These are phyloP conservation scores for Benthosema pterotum DNA, from an alignment of 2,797 vertebrate genomes.

Conservation along the genomic window DNA sequence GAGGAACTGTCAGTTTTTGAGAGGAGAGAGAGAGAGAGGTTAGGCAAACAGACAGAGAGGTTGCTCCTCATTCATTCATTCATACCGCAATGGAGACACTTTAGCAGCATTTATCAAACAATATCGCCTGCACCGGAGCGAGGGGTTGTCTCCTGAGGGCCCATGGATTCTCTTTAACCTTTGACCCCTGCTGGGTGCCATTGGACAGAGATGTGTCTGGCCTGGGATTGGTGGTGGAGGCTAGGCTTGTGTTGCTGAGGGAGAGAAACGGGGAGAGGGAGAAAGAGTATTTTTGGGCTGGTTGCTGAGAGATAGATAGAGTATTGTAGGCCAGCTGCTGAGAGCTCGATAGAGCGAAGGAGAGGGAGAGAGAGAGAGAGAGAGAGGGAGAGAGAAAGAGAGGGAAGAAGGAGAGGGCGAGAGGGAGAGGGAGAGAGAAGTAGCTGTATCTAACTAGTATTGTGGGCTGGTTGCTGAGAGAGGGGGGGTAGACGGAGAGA, in stretches of 20 bases:
- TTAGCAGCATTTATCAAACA: no score
- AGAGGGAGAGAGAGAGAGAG: slow-evolving; percentile 31
- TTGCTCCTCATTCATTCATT: no score
- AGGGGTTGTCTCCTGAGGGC: no score
- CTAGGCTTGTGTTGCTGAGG: slow-evolving; percentile 71
- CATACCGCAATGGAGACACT: no score
- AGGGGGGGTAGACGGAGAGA: slow-evolving; percentile 23
- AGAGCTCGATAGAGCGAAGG: slow-evolving; percentile 18
- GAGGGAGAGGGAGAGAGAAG: slow-evolving; percentile 54
- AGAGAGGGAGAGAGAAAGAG: slow-evolving; percentile 54
- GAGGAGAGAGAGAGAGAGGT: slow-evolving; percentile 46
- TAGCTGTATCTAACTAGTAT: slow-evolving; percentile 67
- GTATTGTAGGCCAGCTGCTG: slow-evolving; percentile 71
- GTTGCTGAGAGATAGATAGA: slow-evolving; percentile 59
- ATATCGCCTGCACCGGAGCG: no score
- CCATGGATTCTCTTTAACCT: no score
- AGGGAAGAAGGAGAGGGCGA: slow-evolving; percentile 25
- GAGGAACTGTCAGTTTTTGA: background rate
- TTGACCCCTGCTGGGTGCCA: background rate
- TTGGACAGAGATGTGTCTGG: background rate
- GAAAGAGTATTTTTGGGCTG: slow-evolving; percentile 49
- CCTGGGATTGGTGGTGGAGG: slow-evolving; percentile 38
- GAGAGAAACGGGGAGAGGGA: slow-evolving; percentile 39
- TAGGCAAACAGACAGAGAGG: background rate
- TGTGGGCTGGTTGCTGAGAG: slow-evolving; percentile 39